These are phyloP conservation scores for Diplogasteroides magnus DNA, from an alignment of 1,140 invertebrate species.

Conservation along the genomic window DNA sequence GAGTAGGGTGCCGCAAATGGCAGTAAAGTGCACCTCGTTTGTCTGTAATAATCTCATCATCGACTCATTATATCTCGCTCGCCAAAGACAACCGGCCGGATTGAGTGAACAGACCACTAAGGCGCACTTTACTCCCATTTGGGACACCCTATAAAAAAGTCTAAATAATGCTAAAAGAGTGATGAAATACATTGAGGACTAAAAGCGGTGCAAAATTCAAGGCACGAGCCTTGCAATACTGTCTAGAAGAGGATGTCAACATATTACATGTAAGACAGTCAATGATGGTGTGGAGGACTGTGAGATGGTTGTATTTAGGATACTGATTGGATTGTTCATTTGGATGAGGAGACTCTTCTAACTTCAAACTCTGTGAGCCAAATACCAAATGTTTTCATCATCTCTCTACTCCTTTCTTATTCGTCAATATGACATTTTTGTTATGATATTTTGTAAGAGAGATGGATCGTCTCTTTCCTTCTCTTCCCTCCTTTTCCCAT, in stretches of 20 bases:
- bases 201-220: conserved; percentile 88
- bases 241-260: conserved; percentile 74
- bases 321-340: conserved; percentile 91
- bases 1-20: too few species aligned
- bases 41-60: too few species aligned
- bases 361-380: conserved; percentile 74
- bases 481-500: not conserved
- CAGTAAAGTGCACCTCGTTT: too few species aligned
- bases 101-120: too few species aligned
- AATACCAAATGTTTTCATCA: conserved; percentile 2
- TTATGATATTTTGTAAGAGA: too few species aligned
- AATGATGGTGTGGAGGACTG: conserved; percentile 58
- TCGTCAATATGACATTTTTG: too few species aligned
- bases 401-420: too few species aligned
- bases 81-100: too few species aligned
- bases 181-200: conserved; percentile 60
- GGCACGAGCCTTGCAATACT: conserved; percentile 88
- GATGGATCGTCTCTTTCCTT: not conserved
- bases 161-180: not conserved
- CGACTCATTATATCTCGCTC: too few species aligned
- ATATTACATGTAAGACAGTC: conserved; percentile 35
- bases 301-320: conserved; percentile 73
- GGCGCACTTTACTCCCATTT: too few species aligned
- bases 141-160: too few species aligned
- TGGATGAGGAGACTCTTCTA: conserved; percentile 92